Evolutionary conservation across 1,140 invertebrate species (phyloP).

Genomic region (Eumeta japonica): DNA sequence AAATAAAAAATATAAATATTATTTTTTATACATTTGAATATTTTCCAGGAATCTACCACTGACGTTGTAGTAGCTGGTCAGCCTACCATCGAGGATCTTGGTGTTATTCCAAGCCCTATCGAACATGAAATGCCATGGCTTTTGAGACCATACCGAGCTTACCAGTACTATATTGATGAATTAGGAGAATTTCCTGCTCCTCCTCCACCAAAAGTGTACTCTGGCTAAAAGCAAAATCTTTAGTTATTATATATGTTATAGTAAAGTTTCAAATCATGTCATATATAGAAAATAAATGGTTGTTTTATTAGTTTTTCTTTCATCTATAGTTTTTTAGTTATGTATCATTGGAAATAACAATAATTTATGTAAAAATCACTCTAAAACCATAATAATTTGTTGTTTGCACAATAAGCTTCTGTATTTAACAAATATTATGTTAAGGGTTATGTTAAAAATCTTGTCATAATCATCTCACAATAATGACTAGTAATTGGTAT

Average conservation of each 20-base stretch:
- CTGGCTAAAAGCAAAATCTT: constrained; percentile 9
- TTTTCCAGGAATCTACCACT: constrained; percentile 68
- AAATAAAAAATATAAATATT: not conserved
- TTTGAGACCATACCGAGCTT: constrained; percentile 63
- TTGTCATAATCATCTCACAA: too few relatives aligned
- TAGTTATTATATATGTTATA: not conserved
- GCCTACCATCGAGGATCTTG: constrained; percentile 85
- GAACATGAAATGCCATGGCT: constrained; percentile 80
- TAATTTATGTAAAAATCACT: too few relatives aligned
- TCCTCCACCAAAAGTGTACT: constrained; percentile 56
- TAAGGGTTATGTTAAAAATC: too few relatives aligned
- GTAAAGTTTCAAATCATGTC: too few relatives aligned
- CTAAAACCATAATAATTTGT: too few relatives aligned
- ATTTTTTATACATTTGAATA: not conserved
- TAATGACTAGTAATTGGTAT: too few relatives aligned
- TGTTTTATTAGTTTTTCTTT: too few relatives aligned
- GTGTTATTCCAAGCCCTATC: constrained; percentile 71
- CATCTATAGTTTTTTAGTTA: too few relatives aligned
- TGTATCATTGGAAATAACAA: too few relatives aligned
- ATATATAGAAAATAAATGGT: too few relatives aligned
- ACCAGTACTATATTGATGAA: constrained; percentile 71
- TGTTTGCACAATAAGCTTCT: too few relatives aligned
- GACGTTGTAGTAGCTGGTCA: constrained; percentile 66
- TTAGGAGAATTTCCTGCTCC: constrained; percentile 74
- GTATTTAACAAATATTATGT: too few relatives aligned